These are phyloP conservation scores for Oceanites oceanicus DNA, from an alignment of 2,113 vertebrate species.

Conservation along the genomic window DNA sequence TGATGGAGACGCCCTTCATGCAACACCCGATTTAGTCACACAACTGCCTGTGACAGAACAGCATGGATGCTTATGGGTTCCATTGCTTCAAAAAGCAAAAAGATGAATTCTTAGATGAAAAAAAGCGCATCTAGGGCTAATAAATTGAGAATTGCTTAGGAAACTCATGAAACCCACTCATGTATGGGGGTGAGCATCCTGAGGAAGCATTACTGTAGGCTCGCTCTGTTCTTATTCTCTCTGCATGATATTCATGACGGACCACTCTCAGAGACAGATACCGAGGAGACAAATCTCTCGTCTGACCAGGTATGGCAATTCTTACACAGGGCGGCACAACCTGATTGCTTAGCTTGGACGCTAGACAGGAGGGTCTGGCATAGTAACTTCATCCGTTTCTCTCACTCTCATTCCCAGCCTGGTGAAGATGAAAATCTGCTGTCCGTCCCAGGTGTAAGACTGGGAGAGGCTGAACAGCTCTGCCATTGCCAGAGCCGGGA, in stretches of 20 bases:
- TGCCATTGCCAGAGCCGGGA: accelerated
- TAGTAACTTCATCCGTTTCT: neutral
- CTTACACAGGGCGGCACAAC: neutral
- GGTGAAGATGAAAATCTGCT: neutral
- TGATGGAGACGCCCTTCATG: neutral
- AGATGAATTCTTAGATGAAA: neutral
- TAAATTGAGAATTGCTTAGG: neutral
- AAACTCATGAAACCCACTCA: neutral
- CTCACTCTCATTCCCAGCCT: neutral
- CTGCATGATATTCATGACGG: neutral
- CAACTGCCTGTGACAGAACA: neutral
- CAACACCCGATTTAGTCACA: neutral
- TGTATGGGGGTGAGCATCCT: neutral
- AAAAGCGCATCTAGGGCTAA: neutral
- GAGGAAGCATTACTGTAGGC: neutral
- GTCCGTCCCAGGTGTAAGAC: neutral
- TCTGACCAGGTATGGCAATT: neutral
- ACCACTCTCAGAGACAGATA: neutral
- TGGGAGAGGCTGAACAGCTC: neutral
- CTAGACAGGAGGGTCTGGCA: neutral
- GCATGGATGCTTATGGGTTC: neutral
- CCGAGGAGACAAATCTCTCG: neutral
- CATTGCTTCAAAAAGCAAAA: neutral
- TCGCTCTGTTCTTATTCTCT: neutral
- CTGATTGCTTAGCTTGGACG: neutral